phyloP scores from a whole-genome alignment of 2,797 vertebrate species.

The Eupleurogrammus muticus region DNA sequence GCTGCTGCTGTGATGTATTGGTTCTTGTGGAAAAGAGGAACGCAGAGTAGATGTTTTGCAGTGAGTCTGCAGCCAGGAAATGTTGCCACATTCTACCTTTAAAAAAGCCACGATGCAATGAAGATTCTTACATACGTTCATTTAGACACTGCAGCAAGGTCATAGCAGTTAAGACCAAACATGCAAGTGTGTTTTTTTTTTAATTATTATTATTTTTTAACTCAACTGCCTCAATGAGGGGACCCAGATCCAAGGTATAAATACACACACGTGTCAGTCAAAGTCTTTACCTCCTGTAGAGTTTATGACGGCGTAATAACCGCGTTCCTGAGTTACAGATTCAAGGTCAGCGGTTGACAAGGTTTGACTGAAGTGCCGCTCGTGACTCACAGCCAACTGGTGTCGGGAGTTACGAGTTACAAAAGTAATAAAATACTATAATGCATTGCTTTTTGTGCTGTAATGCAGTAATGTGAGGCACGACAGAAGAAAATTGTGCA shows the following conservation, averaged over 20 bases:
- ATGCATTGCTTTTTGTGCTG: no score
- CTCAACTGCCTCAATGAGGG: not conserved
- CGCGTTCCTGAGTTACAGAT: conserved; percentile 1
- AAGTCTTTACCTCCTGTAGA: not conserved
- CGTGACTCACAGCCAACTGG: conserved; percentile 22
- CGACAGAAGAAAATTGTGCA: no score
- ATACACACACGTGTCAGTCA: not conserved
- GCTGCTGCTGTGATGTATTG: not conserved
- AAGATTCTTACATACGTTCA: not conserved
- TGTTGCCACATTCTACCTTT: not conserved
- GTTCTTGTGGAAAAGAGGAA: not conserved
- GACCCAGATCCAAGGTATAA: not conserved
- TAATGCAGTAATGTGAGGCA: no score
- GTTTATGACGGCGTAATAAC: conserved; percentile 17
- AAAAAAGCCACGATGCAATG: not conserved
- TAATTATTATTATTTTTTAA: conserved; percentile 31
- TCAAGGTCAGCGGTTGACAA: conserved; percentile 52
- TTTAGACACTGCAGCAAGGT: conserved; percentile 48
- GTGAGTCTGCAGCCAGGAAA: not conserved
- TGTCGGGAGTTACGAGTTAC: no score
- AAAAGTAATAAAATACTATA: no score
- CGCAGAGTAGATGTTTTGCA: no score
- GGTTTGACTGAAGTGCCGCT: not conserved
- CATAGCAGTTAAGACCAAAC: conserved; percentile 31
- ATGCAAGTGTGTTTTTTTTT: conserved; percentile 19